Conservation (phyloP, 2,113 vertebrate genomes). For the Siniperca knerii region DNA sequence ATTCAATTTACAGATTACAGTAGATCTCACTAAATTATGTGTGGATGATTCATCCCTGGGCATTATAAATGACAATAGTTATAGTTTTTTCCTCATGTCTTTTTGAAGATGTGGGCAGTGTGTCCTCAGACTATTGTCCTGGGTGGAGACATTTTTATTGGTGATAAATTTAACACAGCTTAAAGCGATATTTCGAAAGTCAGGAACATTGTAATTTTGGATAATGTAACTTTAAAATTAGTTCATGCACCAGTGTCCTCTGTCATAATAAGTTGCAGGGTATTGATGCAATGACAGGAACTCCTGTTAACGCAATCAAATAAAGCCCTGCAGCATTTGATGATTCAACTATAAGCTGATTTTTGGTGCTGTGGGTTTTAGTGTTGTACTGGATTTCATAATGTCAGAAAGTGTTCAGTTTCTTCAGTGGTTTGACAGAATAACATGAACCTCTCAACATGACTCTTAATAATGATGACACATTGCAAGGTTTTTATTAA, state of each 20-base stretch:
- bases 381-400: not conserved
- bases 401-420: not conserved
- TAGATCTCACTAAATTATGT: not conserved
- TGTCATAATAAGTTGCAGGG: not conserved
- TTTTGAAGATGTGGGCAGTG: slow-evolving; percentile 25
- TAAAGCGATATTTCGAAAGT: slow-evolving; percentile 23
- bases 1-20: slow-evolving; percentile 15
- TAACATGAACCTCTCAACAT: not conserved
- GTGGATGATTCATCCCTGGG: slow-evolving; percentile 19
- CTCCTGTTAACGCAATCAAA: not conserved
- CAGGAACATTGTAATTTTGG: slow-evolving; percentile 1
- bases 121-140: not conserved
- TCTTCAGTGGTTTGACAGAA: not conserved
- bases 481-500: not conserved
- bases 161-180: slow-evolving; percentile 17
- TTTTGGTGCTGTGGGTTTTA: not conserved
- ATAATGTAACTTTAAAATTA: slow-evolving; percentile 9
- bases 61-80: slow-evolving; percentile 6
- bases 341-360: not conserved
- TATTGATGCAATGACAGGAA: slow-evolving; percentile 7
- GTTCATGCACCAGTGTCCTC: not conserved
- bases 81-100: slow-evolving; percentile 11
- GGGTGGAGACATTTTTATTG: slow-evolving; percentile 9
- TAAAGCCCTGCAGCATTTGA: not conserved
- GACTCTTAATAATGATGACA: too few relatives aligned